Evolutionary conservation across 2,113 vertebrate genomes (phyloP), one percentile per base, ranked within the genome.

Genomic region (Coregonus clupeaformis): DNA sequence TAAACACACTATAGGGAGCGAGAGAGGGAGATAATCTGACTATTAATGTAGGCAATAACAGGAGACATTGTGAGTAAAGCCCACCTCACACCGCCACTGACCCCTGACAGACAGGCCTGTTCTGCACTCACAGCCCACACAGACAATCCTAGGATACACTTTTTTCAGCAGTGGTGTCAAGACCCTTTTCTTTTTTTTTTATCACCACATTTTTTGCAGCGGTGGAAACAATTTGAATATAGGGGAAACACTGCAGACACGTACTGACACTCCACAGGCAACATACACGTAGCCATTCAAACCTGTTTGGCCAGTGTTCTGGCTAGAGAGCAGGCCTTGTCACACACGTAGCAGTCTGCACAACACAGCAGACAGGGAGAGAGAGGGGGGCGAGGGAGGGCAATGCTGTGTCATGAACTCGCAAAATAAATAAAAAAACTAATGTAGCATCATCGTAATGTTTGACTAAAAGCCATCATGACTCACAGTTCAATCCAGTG

Each of bases 271-370:
- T 65, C 68, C 55, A 57, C 57, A 63, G 55, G 11, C 16, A 36
- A 36, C 64, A 30, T 30, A 75, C 80, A 80, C 27, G 14, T 25
- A 63, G 75, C 72, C 75, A 73, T 83, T 86, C 68, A 89, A 92
- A 92, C 87, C 87, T 27, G 86, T 89, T 86, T 82, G 78, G 69
- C 76, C 73, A 73, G 83, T 78, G 78, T 60, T 36, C 4, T 57
- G 65, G 52, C 47, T 49, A 64, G 67, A 76, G 67, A 73, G 3
- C 72, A 75, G 45, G 74, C 80, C 74, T 65, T 71, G 70, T 79
- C 63, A 47, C 16, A 22, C 60, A 70, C n/a, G 59, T 60, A 36
- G 9, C 2, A 66, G 77, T 30, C 74, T 30, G 47, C 72, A 80
- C 16, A 36, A 59, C 25, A 45, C 6, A 12, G 14, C 20, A 11